Evolutionary conservation across 2,797 vertebrate species (phyloP).

Genomic region (Acestrorhynchus altus): DNA sequence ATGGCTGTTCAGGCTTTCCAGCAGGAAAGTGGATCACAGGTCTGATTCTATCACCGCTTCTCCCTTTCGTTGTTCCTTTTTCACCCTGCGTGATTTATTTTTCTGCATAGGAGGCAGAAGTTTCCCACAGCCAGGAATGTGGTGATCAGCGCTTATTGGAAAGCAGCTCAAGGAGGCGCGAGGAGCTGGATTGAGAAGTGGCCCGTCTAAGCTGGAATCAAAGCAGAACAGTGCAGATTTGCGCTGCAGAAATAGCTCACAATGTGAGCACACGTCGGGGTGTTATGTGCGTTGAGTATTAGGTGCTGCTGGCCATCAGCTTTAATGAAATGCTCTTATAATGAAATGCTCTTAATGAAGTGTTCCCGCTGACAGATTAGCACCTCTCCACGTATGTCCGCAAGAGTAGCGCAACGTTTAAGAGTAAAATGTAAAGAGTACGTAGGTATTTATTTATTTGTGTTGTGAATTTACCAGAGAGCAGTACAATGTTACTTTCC

Average conservation of each 20-base stretch:
- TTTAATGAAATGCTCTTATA: slow-evolving; percentile 2
- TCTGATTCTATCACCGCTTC: neutral
- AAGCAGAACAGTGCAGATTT: neutral
- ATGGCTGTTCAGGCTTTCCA: neutral
- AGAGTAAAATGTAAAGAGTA: too few relatives aligned
- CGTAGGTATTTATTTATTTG: too few relatives aligned
- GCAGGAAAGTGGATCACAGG: neutral
- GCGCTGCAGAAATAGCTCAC: neutral
- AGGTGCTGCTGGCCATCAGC: neutral
- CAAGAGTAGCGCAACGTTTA: too few relatives aligned
- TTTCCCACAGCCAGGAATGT: neutral
- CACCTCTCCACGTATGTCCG: neutral
- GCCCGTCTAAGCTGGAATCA: slow-evolving; percentile 3
- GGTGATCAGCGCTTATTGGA: neutral
- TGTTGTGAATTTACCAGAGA: too few relatives aligned
- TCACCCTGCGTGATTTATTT: neutral
- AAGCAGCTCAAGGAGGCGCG: neutral
- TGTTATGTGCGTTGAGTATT: neutral
- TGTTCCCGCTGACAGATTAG: neutral
- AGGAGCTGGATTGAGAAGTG: neutral
- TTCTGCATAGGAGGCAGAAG: neutral
- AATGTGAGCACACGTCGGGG: neutral
- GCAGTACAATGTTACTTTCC: too few relatives aligned
- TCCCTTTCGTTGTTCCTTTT: neutral
- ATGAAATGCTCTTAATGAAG: slow-evolving; percentile 4